These are phyloP conservation scores for Forficula auricularia DNA, from an alignment of 1,140 invertebrate genomes.

Conservation along the genomic window DNA sequence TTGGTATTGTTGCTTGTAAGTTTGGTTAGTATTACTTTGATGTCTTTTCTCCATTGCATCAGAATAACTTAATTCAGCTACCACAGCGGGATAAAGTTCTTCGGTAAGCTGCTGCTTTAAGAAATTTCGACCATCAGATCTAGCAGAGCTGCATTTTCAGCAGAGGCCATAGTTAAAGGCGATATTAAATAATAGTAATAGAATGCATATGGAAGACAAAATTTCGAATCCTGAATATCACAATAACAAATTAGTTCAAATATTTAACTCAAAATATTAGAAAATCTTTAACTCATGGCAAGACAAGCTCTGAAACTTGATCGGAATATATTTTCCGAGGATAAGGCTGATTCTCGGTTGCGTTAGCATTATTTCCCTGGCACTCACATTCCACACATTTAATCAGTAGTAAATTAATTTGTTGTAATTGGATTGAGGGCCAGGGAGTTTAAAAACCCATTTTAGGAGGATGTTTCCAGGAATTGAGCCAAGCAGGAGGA, in stretches of 20 bases:
- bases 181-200: constrained; percentile 57
- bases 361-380: constrained; percentile 18
- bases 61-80: constrained; percentile 19
- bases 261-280: no score
- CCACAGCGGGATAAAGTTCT: constrained; percentile 25
- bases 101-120: constrained; percentile 24
- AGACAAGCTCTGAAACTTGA: no score
- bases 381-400: no score
- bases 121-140: constrained; percentile 21
- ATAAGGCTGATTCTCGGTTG: background rate
- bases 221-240: constrained; percentile 46
- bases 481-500: constrained; percentile 39
- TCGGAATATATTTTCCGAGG: no score
- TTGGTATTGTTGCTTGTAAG: constrained; percentile 34
- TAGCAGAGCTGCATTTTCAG: constrained; percentile 6
- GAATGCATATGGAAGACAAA: constrained; percentile 61
- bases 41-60: constrained; percentile 30
- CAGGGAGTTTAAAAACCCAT: no score
- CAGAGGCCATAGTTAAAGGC: constrained; percentile 35
- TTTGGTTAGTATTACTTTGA: constrained; percentile 68
- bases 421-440: constrained; percentile 28
- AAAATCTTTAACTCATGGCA: no score
- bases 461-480: constrained; percentile 2
- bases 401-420: constrained; percentile 45
- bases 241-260: no score